Base-by-base conservation (phyloP, 2,797 vertebrate genomes). In the Euphonia xanthogaster region DNA sequence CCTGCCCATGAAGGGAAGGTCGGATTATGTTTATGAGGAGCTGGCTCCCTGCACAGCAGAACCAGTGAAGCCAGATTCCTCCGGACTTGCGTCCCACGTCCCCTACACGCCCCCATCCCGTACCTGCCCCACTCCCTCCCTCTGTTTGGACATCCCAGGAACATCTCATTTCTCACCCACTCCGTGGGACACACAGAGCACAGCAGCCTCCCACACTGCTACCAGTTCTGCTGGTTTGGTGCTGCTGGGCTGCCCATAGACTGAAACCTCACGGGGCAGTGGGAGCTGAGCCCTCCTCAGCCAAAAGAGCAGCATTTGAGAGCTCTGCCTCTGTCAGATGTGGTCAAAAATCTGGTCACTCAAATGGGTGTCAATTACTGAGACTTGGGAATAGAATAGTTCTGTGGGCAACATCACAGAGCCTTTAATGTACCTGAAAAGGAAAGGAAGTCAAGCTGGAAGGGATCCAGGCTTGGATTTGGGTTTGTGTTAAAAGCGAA, bases 41-140 rank as follows among this genome's bases (percentile, higher is more conserved):
- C 86, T 53, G 37, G 18, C 27, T 95, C 3, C 60, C 67, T 51
- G 53, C 0, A 0, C 66, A 45, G 93, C 73, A 86, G 76, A 96
- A 83, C 94, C 88, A 39, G 92, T 35, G 66, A 67, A 37, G 33
- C 92, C 33, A n/a, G 82, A 93, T 95, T 90, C 88, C 92, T 83
- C 1, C 0, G 14, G 72, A 12, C 76, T 33, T 12, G 10, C 1
- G 0, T 76, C 73, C 87, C 11, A 3, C 35, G 17, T 90, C 76
- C 65, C 65, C 37, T 89, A 9, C 84, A 57, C 2, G 0, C 20
- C 68, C 62, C 61, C 71, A 50, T 57, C 73, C 40, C 4, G 22
- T 39, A 31, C 54, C 76, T 77, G 23, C 33, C 47, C 79, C 60
- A 48, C 65, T 90, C 76, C 87, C 68, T 91, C 72, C 44, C 53